Base-by-base conservation (phyloP, 2,888 invertebrate species). In the Metalampra italica region DNA sequence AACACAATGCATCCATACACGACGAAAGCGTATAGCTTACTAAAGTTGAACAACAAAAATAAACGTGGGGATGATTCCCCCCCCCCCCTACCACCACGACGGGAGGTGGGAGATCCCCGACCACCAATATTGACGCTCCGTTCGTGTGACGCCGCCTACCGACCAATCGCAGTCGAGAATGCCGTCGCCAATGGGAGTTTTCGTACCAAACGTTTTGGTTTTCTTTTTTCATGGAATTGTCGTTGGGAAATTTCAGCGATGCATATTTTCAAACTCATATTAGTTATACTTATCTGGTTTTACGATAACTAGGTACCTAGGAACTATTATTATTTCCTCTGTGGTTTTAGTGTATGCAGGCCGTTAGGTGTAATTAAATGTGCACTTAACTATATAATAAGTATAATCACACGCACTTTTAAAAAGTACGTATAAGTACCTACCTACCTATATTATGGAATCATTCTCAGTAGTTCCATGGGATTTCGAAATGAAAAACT, bases 61-160 rank as follows among this genome's bases (percentile, higher is more conserved):
- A 87, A 85, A 86, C 86, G 86, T 63, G 71, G 87, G 88, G 88
- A 75, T 84, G 86, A 72, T 78, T 60, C 57, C 66, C 80, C 85
- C 57, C 66, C 80, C 85, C 84, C 85, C 2, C 22, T 22, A 22
- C 84, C 78, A 72, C 78, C 65, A 60, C 47, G 12, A 14, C 22
- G 29, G 51, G 50, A 65, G 68, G 74, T 77, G 76, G 82, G 79
- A 72, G 61, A 60, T 40, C 22, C 41, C 7, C 22, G 34, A 36
- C 52, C 45, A 45, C 88, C 82, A 87, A 86, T 86, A 51, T 47
- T 29, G 51, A 36, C 3, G 40, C 51, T 45, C 54, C 56, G 46
- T 50, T 59, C 45, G 36, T 52, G 45, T 51, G 67, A 63, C 62
- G 47, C 75, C 88, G 82, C 88, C 88, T 75, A 60, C 68, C 62